phyloP scores from a whole-genome alignment of 1,140 invertebrate species.

The Magallana ariakensis region DNA sequence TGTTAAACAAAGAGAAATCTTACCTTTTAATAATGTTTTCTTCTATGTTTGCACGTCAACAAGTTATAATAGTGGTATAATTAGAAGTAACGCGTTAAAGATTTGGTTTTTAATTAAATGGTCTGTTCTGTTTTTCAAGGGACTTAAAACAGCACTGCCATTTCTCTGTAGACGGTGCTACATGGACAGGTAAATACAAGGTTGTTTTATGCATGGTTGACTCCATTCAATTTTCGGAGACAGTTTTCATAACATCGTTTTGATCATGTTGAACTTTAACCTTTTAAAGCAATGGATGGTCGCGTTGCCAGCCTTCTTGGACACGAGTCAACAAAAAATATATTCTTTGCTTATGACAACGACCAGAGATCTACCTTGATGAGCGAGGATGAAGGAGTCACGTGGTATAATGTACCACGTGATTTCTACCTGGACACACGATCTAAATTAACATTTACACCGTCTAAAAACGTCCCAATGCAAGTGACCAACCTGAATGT shows the following conservation, averaged over 20 bases:
- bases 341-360: conserved; percentile 55
- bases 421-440: conserved; percentile 32
- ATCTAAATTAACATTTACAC: conserved; percentile 2
- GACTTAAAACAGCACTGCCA: conserved; percentile 52
- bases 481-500: conserved; percentile 14
- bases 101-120: conserved; percentile 23
- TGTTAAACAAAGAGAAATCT: neutral
- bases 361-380: conserved; percentile 59
- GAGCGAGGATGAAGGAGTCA: conserved; percentile 56
- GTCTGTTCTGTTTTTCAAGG: conserved; percentile 43
- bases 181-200: conserved; percentile 56
- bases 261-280: neutral
- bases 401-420: conserved; percentile 51
- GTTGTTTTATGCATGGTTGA: neutral
- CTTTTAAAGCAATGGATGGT: conserved; percentile 52
- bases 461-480: conserved; percentile 56
- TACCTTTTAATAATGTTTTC: no score
- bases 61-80: neutral
- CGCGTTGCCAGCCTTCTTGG: conserved; percentile 56
- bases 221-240: neutral
- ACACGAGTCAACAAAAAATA: conserved; percentile 43
- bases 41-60: neutral
- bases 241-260: neutral
- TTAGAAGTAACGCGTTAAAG: neutral
- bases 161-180: conserved; percentile 51